A percentile compares a stretch with the other conserved stretches of the same genome.
phyloP scores from a whole-genome alignment of 2,888 invertebrate genomes.

The Ephialtes manifestator region DNA sequence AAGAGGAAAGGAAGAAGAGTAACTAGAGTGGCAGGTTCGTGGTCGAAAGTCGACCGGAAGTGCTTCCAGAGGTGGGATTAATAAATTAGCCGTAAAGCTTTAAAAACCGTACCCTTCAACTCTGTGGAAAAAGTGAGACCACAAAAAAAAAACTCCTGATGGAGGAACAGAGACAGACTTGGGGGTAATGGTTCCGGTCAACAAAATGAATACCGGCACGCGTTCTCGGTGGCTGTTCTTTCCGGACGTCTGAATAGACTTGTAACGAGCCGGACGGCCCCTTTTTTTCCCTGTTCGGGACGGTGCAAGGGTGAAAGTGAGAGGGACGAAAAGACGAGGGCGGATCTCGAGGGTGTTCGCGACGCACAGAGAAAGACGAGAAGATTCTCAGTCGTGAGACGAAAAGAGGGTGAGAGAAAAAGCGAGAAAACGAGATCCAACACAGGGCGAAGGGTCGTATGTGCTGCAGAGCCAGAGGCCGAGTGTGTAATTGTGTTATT shows the following conservation, averaged over 20 bases:
- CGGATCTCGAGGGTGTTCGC: conserved; percentile 58
- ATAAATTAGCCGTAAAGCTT: conserved; percentile 83
- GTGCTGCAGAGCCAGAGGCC: conserved; percentile 76
- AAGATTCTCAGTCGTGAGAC: conserved; percentile 70
- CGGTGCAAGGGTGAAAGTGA: conserved; percentile 66
- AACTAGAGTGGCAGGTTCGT: conserved; percentile 37
- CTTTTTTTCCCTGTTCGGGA: conserved; percentile 70
- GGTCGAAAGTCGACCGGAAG: conserved; percentile 51
- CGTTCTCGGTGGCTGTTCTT: conserved; percentile 78
- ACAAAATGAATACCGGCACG: conserved; percentile 85
- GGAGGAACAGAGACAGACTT: conserved; percentile 69
- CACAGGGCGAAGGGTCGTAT: conserved; percentile 77
- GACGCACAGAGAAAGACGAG: conserved; percentile 62
- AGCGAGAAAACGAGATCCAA: conserved; percentile 75
- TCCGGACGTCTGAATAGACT: conserved; percentile 85
- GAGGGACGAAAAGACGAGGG: conserved; percentile 71
- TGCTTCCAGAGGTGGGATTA: conserved; percentile 76
- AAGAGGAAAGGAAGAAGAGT: conserved; percentile 21
- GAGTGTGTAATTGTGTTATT: conserved; percentile 86
- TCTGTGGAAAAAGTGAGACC: conserved; percentile 30
- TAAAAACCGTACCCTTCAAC: conserved; percentile 68
- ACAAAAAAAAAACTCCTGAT: conserved; percentile 66
- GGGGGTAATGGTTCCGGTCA: conserved; percentile 84
- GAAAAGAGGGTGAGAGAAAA: conserved; percentile 73
- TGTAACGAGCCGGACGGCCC: conserved; percentile 84